Conservation (phyloP, 2,888 invertebrate genomes). For the Campaea margaritaria region DNA sequence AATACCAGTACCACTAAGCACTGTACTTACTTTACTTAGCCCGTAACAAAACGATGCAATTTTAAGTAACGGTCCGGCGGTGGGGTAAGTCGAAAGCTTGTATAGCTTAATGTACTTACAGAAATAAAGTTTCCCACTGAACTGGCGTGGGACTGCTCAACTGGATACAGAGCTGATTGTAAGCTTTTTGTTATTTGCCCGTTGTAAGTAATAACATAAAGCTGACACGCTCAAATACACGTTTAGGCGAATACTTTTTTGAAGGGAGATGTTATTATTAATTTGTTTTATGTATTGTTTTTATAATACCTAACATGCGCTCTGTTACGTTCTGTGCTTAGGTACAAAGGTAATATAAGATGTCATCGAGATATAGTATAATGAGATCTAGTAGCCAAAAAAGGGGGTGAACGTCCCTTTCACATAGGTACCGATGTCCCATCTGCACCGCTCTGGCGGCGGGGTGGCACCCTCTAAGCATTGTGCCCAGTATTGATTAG, state of each 20-base stretch:
- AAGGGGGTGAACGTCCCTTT: no score
- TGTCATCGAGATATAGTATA: no score
- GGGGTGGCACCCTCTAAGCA: no score
- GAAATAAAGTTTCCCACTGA: slow-evolving; percentile 40
- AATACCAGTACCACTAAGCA: slow-evolving; percentile 78
- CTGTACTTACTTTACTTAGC: slow-evolving; percentile 76
- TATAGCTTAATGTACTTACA: slow-evolving; percentile 59
- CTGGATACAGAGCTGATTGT: slow-evolving; percentile 37
- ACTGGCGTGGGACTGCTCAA: slow-evolving; percentile 32
- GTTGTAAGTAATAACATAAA: slow-evolving; percentile 28
- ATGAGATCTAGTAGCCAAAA: no score
- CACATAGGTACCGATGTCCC: background rate
- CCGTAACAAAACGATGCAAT: slow-evolving; percentile 78
- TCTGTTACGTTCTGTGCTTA: no score
- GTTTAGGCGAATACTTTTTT: background rate
- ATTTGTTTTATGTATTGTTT: background rate
- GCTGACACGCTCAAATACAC: slow-evolving; percentile 16
- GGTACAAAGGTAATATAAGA: no score
- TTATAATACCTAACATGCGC: no score
- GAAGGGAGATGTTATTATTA: background rate
- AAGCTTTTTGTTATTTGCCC: slow-evolving; percentile 31
- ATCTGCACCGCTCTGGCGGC: background rate
- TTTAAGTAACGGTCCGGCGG: slow-evolving; percentile 71
- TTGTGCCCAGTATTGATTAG: background rate
- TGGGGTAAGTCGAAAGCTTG: slow-evolving; percentile 62